Base-by-base conservation (phyloP, 1,140 invertebrate species). In the Doryteuthis pealeii region DNA sequence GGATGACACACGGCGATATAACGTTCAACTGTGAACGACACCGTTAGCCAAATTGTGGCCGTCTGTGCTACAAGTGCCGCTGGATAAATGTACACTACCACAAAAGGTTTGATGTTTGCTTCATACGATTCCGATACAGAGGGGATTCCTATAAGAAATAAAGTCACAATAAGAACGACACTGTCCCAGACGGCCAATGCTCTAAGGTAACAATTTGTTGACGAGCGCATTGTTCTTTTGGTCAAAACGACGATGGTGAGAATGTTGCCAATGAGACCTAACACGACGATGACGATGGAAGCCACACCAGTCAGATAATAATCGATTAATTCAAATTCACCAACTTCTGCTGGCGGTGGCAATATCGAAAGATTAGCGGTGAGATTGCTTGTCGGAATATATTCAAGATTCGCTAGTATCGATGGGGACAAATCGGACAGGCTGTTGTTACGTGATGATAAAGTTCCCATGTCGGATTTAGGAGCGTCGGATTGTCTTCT, bases 1-100 rank as follows among this genome's bases (percentile, higher is more conserved):
- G 96, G 96, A 87, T 97, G 95, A 84, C 96, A 98, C 0, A 99
- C 97, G 1, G 96, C 97, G 58, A 99, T 94, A 89, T 96, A 99
- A 67, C 97, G 91, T 87, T 99, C 97, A 79, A 98, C 90, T 0
- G 97, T 98, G 54, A 99, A 97, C 1, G 95, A 95, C 67, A 99
- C 91, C 0, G 97, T 98, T 77, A 98, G 90, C 89, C 98, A 99
- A 66, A 97, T 95, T 26, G 95, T 96, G 35, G 95, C 95, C 54
- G 96, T 97, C 78, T 91, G 96, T 22, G 95, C 94, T 8, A 93
- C 93, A 81, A 95, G 91, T 1, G 93, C 95, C 18, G 97, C 86
- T 0, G 96, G 96, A 86, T 95, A 99, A 5, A 95, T 90, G 75
- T 93, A 92, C 1, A 92, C 92, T 22, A 94, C 93, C 81, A 93